Evolutionary conservation across 1,140 invertebrate genomes (phyloP).

Genomic region (Magallana angulata): DNA sequence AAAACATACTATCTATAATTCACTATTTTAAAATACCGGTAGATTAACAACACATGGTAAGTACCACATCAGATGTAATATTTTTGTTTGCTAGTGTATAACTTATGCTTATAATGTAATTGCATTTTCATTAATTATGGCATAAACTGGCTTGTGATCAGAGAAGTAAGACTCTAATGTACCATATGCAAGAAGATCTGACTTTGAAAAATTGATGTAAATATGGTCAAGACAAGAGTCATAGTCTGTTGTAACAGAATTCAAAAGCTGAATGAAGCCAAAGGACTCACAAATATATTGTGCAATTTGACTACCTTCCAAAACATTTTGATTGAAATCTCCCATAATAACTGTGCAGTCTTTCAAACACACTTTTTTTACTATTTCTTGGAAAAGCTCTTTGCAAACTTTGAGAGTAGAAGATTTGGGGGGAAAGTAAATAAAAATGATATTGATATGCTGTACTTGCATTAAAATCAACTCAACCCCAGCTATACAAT

Average conservation of each 20-base stretch:
- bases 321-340: conserved; percentile 45
- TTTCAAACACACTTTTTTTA: background rate
- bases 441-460: conserved; percentile 16
- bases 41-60: too few species aligned
- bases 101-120: background rate
- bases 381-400: background rate
- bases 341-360: conserved; percentile 43
- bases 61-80: background rate
- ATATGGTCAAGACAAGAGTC: conserved; percentile 54
- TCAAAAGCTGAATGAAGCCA: background rate
- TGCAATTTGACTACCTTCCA: background rate
- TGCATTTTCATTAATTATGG: background rate
- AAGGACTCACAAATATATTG: background rate
- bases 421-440: conserved; percentile 32
- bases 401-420: background rate
- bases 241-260: conserved; percentile 50
- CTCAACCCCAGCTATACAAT: background rate
- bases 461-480: background rate
- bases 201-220: conserved; percentile 32
- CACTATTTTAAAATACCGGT: too few species aligned
- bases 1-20: background rate
- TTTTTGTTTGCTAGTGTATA: too few species aligned
- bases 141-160: conserved; percentile 51
- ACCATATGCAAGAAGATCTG: conserved; percentile 9
- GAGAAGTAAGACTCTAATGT: conserved; percentile 52